These are phyloP conservation scores for Sycophaga agraensis DNA, from an alignment of 1,140 invertebrate species.

Conservation along the genomic window DNA sequence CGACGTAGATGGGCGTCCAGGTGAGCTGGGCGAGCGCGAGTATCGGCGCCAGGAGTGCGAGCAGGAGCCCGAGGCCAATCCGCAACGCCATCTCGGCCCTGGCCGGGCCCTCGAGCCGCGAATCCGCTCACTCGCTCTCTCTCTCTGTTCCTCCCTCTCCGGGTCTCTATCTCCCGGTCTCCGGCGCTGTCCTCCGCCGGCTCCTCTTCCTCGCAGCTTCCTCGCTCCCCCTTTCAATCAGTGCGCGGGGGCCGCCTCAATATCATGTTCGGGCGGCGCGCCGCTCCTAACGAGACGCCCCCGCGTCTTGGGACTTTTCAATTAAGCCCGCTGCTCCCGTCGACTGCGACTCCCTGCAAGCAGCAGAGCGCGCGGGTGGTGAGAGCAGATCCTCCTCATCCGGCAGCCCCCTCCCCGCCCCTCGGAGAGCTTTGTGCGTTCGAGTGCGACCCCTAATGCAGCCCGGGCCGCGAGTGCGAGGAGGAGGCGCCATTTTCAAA, in stretches of 20 bases:
- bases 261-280: constrained; percentile 45
- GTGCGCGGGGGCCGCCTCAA: constrained; percentile 37
- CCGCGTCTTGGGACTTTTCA: constrained; percentile 20
- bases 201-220: too few species aligned
- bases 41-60: constrained; percentile 38
- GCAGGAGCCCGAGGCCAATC: background rate
- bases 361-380: background rate
- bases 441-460: too few species aligned
- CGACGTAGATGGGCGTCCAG: constrained; percentile 55
- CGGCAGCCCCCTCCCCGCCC: background rate
- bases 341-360: background rate
- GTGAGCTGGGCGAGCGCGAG: constrained; percentile 47
- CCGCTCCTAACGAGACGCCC: background rate
- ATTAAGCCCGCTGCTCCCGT: background rate
- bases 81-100: constrained; percentile 40
- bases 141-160: background rate
- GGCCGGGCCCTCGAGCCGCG: constrained; percentile 32
- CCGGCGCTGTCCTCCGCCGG: background rate
- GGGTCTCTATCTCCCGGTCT: background rate
- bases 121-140: constrained; percentile 38
- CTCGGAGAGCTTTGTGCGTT: background rate
- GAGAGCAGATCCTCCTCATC: background rate
- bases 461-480: too few species aligned
- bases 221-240: constrained; percentile 30
- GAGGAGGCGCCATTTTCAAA: too few species aligned